Conservation (phyloP, 2,888 invertebrate species). For the Hedya salicella region DNA sequence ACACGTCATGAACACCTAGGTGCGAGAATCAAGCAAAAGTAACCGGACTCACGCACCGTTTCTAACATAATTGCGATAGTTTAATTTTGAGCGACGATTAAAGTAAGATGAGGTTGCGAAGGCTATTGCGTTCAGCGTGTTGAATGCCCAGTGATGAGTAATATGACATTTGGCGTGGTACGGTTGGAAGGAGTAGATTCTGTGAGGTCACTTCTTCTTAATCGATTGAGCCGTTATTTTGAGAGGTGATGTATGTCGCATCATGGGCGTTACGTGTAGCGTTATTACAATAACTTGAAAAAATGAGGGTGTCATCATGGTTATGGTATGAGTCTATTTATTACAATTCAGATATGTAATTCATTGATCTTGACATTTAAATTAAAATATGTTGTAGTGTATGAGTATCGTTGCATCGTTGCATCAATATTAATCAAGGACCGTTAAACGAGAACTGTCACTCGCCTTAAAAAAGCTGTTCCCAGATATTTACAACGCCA, state of each 20-base stretch:
- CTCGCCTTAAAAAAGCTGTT: no score
- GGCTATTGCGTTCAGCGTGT: not conserved
- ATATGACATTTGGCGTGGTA: constrained; percentile 10
- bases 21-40: no score
- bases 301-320: no score
- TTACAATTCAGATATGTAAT: not conserved
- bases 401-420: not conserved
- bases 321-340: no score
- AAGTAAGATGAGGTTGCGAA: not conserved
- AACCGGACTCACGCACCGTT: no score
- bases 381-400: not conserved
- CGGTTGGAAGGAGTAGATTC: not conserved
- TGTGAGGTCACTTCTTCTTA: constrained; percentile 23
- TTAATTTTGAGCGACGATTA: not conserved
- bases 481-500: no score
- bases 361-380: not conserved
- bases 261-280: constrained; percentile 12
- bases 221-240: constrained; percentile 34
- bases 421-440: not conserved
- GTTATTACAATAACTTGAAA: not conserved
- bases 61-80: not conserved
- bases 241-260: constrained; percentile 26
- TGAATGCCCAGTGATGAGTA: constrained; percentile 12
- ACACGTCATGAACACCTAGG: no score
- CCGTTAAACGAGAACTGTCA: no score